Conservation (phyloP, 2,797 vertebrate species). For the Acipenser transmontanus region DNA sequence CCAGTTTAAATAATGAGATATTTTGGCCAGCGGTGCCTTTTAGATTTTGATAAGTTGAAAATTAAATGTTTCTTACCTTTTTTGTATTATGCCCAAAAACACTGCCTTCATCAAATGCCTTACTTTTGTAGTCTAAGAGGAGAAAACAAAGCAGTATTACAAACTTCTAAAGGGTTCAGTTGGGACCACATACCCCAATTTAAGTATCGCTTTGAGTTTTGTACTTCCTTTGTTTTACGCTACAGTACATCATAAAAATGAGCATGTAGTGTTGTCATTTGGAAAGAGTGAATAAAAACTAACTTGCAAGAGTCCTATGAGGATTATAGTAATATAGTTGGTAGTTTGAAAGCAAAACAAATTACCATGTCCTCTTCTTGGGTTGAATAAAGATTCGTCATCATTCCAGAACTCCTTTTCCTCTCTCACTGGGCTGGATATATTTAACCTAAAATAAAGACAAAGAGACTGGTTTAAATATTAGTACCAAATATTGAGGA, state of each 20-base stretch:
- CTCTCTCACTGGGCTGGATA: slow-evolving; percentile 31
- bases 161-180: no score
- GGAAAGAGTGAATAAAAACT: no score
- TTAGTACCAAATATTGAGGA: neutral
- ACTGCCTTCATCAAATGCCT: neutral
- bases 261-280: no score
- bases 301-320: no score
- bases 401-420: slow-evolving; percentile 50
- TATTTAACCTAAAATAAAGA: slow-evolving; percentile 32
- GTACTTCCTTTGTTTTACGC: slow-evolving; percentile 22
- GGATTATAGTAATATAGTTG: neutral
- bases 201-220: slow-evolving; percentile 29
- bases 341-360: slow-evolving; percentile 8
- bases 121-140: neutral
- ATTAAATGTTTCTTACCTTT: neutral
- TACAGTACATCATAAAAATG: neutral
- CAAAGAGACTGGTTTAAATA: neutral
- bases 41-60: no score
- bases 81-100: neutral
- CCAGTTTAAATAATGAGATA: no score
- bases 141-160: no score
- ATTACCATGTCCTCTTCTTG: slow-evolving; percentile 20
- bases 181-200: no score
- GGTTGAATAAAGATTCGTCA: slow-evolving; percentile 37
- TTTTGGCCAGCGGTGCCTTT: no score